Base-by-base conservation (phyloP, 2,888 invertebrate genomes). In the Drosophila mimica region DNA sequence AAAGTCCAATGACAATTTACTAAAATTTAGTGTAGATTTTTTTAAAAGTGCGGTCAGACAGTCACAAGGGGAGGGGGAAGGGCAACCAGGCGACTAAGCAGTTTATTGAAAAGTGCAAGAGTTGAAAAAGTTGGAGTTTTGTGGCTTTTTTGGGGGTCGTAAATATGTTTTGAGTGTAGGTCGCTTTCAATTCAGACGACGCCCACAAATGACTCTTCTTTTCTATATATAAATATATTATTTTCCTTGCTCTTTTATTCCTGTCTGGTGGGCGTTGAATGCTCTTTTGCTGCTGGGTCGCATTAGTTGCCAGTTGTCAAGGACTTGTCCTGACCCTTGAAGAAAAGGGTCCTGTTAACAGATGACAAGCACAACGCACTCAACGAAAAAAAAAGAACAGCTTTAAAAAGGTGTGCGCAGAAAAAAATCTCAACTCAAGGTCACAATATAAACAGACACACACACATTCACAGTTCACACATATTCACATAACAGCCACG, bases 91-190 rank as follows among this genome's bases (percentile, higher is more conserved):
- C 76, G 69, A 85, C 84, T 87, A 90, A 89, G 84, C 89, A 87
- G 88, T 87, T 90, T 90, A 89, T 87, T 87, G 90, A 89, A 87
- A 89, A 81, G 71, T 84, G 82, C 38, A n/a, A 31, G 11, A 56
- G 61, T 25, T 28, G 64, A 3, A 53, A 46, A 40, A 40, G 56
- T 15, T 53, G n/a, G 34, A 46, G 15, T 25, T 25, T 8, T 46
- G 20, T 43, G 28, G 59, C 9, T 40, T 52, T 52, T 36, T 6
- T 17, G 17, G 20, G 36, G 53, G 73, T 59, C 67, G 75, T 80
- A 80, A 80, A 80, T 80, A 79, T 75, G 72, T 46, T 46, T 25
- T 7, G 25, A 46, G 59, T 72, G 75, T 67, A 58, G 61, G 46
- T 56, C 51, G 31, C 48, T 70, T 81, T 82, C 82, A 74, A 79